These are phyloP conservation scores for Phorcus lineatus DNA, from an alignment of 2,888 invertebrate species.

Conservation along the genomic window DNA sequence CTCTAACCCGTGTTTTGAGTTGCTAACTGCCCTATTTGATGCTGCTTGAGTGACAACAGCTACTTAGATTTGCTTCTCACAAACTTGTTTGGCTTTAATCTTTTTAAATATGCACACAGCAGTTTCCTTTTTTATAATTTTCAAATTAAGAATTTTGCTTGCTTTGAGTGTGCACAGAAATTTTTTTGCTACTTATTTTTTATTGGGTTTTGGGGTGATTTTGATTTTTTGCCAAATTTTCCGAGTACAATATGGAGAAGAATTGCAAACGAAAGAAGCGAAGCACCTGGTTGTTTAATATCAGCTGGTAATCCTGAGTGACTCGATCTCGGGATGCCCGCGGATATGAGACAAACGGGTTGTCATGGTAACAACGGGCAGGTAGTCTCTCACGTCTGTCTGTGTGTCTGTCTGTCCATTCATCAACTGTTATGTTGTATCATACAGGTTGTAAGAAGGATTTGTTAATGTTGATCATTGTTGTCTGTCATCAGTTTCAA, in stretches of 20 bases:
- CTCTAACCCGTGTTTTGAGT: constrained; percentile 27
- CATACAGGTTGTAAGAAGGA: neutral
- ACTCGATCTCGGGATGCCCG: constrained; percentile 67
- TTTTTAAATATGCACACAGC: constrained; percentile 17
- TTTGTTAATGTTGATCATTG: neutral
- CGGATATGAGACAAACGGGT: constrained; percentile 69
- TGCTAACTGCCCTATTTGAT: constrained; percentile 38
- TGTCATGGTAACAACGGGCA: constrained; percentile 22
- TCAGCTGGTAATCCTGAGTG: constrained; percentile 95
- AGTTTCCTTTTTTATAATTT: constrained; percentile 14
- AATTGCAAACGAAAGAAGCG: constrained; percentile 14
- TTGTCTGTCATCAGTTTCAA: neutral
- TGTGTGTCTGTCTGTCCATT: neutral
- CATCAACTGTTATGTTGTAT: neutral
- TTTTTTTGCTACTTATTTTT: constrained; percentile 3
- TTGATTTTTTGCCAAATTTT: constrained; percentile 23
- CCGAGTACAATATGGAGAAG: constrained; percentile 23
- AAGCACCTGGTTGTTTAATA: constrained; percentile 81
- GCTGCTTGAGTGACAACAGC: neutral
- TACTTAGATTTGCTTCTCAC: constrained; percentile 23
- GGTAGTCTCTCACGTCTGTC: neutral
- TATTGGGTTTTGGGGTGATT: constrained; percentile 10
- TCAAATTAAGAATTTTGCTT: constrained; percentile 17
- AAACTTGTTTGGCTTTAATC: constrained; percentile 1
- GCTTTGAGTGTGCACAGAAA: constrained; percentile 30